phyloP scores from a whole-genome alignment of 2,888 invertebrate species.

The Mycalesis mineus region DNA sequence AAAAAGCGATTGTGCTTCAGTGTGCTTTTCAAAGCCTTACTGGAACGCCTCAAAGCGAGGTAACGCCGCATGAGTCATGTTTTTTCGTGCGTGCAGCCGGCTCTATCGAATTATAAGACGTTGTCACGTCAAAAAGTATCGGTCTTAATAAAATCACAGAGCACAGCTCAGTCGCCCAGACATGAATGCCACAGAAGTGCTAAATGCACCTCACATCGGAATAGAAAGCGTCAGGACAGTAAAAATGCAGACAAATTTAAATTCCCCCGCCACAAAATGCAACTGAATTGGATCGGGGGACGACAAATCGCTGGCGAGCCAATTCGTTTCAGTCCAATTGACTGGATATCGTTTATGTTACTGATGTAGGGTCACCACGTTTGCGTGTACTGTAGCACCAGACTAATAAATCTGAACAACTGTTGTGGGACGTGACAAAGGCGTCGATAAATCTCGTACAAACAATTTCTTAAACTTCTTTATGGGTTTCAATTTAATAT shows the following conservation, averaged over 20 bases:
- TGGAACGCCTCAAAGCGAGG: too few species aligned
- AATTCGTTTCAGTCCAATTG: slow-evolving; percentile 78
- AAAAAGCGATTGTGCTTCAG: too few species aligned
- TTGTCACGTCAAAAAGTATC: too few species aligned
- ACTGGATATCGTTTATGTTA: slow-evolving; percentile 71
- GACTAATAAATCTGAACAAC: not conserved
- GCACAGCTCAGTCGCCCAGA: too few species aligned
- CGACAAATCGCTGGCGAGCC: slow-evolving; percentile 64
- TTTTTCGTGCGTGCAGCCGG: too few species aligned
- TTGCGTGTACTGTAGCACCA: not conserved
- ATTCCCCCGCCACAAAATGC: slow-evolving; percentile 59
- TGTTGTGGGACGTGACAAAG: not conserved
- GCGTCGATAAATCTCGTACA: not conserved
- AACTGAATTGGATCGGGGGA: slow-evolving; percentile 61
- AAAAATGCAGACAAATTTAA: slow-evolving; percentile 28
- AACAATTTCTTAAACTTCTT: not conserved
- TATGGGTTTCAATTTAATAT: too few species aligned
- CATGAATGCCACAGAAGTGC: not conserved
- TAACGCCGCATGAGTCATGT: too few species aligned
- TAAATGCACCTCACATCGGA: not conserved
- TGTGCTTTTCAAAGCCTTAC: too few species aligned
- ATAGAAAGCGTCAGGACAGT: not conserved
- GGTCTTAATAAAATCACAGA: too few species aligned
- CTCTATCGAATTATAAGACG: too few species aligned
- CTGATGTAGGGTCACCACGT: slow-evolving; percentile 38